A percentile compares a stretch with the other conserved stretches of the same genome.
Conservation (phyloP, 2,797 vertebrate genomes). For the Rhinoraja longicauda region DNA sequence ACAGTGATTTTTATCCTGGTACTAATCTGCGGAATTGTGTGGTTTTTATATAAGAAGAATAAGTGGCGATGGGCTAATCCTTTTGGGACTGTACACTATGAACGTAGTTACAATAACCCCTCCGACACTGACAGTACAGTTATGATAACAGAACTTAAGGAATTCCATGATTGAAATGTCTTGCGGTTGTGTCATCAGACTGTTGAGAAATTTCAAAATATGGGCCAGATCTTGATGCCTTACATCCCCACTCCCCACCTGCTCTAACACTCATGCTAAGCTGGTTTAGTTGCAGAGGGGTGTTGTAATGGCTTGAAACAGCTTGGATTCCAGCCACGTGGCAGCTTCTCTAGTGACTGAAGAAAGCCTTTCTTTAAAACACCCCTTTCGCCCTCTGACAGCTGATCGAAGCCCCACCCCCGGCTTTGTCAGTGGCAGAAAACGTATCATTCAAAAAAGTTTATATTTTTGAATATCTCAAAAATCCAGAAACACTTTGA, state of each 20-base stretch:
- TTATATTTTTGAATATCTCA: not conserved
- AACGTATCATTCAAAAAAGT: too few species aligned
- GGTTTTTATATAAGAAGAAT: constrained; percentile 55
- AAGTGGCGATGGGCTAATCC: constrained; percentile 52
- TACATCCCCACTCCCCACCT: too few species aligned
- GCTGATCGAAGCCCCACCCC: too few species aligned
- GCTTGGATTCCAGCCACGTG: too few species aligned
- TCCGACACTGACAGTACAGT: constrained; percentile 50
- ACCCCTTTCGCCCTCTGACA: too few species aligned
- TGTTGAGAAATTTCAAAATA: not conserved
- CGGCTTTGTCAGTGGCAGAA: too few species aligned
- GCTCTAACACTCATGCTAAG: too few species aligned
- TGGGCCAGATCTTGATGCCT: too few species aligned
- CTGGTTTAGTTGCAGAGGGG: too few species aligned
- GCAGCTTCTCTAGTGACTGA: too few species aligned
- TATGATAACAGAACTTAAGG: constrained; percentile 31
- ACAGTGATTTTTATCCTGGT: constrained; percentile 49
- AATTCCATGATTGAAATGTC: constrained; percentile 47
- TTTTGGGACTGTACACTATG: constrained; percentile 57
- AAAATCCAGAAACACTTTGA: not conserved
- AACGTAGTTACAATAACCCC: constrained; percentile 60
- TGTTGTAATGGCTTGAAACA: too few species aligned
- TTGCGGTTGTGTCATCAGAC: not conserved
- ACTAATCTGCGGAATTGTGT: constrained; percentile 47
- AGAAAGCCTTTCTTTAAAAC: too few species aligned